A percentile compares a stretch with the other conserved stretches of the same genome.
These are phyloP conservation scores for Brachirus orientalis DNA, from an alignment of 2,113 vertebrate genomes.

Conservation along the genomic window DNA sequence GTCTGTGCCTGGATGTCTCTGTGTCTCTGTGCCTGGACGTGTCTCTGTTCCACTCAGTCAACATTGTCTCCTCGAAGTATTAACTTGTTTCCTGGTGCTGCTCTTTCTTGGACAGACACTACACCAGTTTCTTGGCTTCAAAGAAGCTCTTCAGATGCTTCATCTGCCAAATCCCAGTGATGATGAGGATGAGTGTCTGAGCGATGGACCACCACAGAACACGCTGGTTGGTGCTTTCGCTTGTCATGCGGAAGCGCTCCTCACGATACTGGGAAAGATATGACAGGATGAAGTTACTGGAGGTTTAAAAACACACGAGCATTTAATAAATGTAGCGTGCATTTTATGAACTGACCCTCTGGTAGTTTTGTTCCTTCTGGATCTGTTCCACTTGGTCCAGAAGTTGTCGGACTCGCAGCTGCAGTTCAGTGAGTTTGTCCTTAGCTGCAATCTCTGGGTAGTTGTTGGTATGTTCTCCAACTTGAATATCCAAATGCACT, in stretches of 20 bases:
- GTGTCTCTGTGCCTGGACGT: background rate
- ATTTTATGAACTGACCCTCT: slow-evolving; percentile 84
- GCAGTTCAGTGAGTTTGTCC: slow-evolving; percentile 93
- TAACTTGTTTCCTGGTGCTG: background rate
- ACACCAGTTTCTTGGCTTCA: slow-evolving; percentile 95
- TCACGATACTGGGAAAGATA: slow-evolving; percentile 87
- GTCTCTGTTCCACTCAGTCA: slow-evolving; percentile 1
- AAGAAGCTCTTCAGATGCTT: slow-evolving; percentile 97
- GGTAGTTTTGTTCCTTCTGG: slow-evolving; percentile 97
- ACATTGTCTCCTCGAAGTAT: slow-evolving; percentile 3
- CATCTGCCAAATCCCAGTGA: slow-evolving; percentile 97
- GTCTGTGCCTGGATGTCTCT: slow-evolving; percentile 14
- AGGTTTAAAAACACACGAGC: background rate
- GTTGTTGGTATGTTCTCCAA: slow-evolving; percentile 95
- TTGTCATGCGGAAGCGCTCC: slow-evolving; percentile 94
- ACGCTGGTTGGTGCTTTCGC: slow-evolving; percentile 96
- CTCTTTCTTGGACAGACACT: background rate
- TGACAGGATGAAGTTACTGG: background rate
- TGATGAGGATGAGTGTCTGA: slow-evolving; percentile 93
- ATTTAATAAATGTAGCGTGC: background rate
- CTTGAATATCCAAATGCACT: slow-evolving; percentile 94
- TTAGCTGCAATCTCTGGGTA: slow-evolving; percentile 96
- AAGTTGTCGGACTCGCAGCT: slow-evolving; percentile 91
- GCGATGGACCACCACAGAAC: slow-evolving; percentile 98
- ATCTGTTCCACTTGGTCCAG: slow-evolving; percentile 96